These are phyloP conservation scores for Platalea minor DNA, from an alignment of 2,797 vertebrate genomes.

Conservation along the genomic window DNA sequence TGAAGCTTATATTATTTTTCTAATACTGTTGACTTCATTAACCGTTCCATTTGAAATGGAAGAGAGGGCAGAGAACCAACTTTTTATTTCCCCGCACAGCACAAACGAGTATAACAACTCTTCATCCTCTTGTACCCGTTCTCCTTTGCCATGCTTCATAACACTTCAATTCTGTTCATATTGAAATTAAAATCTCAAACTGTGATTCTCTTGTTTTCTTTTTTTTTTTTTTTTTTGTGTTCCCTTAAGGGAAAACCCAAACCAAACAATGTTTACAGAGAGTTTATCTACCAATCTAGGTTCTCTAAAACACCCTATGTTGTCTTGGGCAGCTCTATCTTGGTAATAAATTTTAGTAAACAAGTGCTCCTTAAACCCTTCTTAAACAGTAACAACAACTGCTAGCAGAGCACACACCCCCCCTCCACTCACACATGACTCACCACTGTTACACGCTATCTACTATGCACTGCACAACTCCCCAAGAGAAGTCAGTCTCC, in stretches of 20 bases:
- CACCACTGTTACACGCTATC: rapidly evolving
- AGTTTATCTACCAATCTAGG: background rate
- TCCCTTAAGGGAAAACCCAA: background rate
- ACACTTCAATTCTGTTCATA: background rate
- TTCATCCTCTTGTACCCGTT: background rate
- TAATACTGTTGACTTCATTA: background rate
- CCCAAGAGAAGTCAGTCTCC: background rate
- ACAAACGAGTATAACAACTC: background rate
- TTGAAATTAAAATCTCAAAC: background rate
- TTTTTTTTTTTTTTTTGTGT: too few species aligned
- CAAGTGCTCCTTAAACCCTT: background rate
- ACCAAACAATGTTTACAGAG: background rate
- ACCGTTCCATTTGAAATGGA: background rate
- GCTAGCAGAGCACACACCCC: rapidly evolving
- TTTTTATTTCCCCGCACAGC: background rate
- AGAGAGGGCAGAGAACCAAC: background rate
- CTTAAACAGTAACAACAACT: background rate
- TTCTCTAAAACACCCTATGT: background rate
- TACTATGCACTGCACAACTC: background rate
- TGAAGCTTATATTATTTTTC: background rate
- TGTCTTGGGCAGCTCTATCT: background rate
- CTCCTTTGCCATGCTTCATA: background rate
- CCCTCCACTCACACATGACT: rapidly evolving
- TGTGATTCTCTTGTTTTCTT: background rate
- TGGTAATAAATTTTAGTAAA: background rate